These are phyloP conservation scores for Leptocoma aspasia DNA, from an alignment of 2,113 vertebrate genomes.

Conservation along the genomic window DNA sequence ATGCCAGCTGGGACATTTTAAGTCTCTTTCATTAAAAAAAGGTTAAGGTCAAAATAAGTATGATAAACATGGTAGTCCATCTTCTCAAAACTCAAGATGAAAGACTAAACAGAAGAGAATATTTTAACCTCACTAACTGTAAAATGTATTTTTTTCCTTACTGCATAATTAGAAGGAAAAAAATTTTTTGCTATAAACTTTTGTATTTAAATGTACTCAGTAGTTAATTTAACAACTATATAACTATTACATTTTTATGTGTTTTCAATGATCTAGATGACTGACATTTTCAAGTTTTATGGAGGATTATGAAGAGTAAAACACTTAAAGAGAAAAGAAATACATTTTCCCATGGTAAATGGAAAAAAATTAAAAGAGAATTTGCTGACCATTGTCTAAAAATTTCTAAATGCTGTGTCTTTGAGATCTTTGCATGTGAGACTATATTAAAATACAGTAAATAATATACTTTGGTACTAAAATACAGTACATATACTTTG, in stretches of 20 bases:
- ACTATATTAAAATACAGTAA: constrained; percentile 37
- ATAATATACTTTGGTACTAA: neutral
- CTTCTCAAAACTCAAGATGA: constrained; percentile 75
- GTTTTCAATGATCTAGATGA: constrained; percentile 74
- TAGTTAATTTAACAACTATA: constrained; percentile 64
- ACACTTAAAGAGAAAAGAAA: constrained; percentile 52
- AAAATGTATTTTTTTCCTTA: neutral
- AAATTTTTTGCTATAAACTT: constrained; percentile 42
- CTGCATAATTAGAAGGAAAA: constrained; percentile 31
- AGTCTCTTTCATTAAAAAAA: constrained; percentile 79
- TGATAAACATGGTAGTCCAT: constrained; percentile 77
- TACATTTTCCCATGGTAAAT: constrained; percentile 53
- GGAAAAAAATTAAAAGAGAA: constrained; percentile 1
- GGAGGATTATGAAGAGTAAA: constrained; percentile 64
- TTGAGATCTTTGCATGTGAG: neutral
- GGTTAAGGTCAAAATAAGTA: constrained; percentile 79
- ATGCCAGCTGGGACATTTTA: constrained; percentile 80
- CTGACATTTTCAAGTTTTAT: constrained; percentile 74
- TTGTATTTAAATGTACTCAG: constrained; percentile 52
- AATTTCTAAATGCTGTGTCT: constrained; percentile 21
- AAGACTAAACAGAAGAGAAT: constrained; percentile 73
- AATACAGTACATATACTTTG: constrained; percentile 17
- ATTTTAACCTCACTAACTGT: constrained; percentile 62
- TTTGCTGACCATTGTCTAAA: constrained; percentile 20
- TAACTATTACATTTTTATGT: constrained; percentile 55